Base-by-base conservation (phyloP, 2,113 vertebrate species). In the Halcyon senegalensis region DNA sequence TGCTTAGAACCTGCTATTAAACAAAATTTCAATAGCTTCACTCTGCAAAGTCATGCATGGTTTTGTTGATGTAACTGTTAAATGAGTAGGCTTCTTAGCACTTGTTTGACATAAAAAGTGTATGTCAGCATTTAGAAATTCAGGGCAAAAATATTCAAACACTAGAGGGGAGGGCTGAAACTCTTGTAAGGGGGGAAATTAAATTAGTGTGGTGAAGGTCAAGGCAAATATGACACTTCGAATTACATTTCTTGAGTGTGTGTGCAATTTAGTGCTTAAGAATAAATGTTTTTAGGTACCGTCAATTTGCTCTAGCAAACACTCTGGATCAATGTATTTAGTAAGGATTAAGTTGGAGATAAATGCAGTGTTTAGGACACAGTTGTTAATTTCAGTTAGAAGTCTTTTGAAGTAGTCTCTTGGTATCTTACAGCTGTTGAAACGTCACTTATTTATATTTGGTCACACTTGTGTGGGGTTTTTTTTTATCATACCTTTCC, bases 31-130 rank as follows among this genome's bases (percentile, higher is more conserved):
- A 37, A 7, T 21, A 72, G 20, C 14, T 46, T 27, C 9, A 5
- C 15, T 53, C 25, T 70, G 30, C 15, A 16, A 80, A 64, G 23
- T 58, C 2, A 0, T 60, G 25, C 1, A 2, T 14, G 2, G 8
- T 68, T 75, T 83, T 73, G 21, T 25, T 68, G 6, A 5, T 5
- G 7, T 33, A 50, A 21, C 31, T 3, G 2, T 79, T 79, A 48
- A 72, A 72, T 37, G 28, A 89, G 11, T 13, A 24, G 51, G 8
- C 4, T 79, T 27, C 67, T 86, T 67, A 50, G 37, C 1, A 0
- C 19, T 63, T 69, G 7, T 19, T 74, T 77, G 51, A 16, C 17
- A 15, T 27, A 31, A 81, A 21, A 87, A 51, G 14, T 12, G 1
- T 28, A 11, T 20, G 9, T 68, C 44, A 60, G 16, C 17, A n/a